Evolutionary conservation across 2,797 vertebrate species (phyloP).

Genomic region (Naso thynnoides): DNA sequence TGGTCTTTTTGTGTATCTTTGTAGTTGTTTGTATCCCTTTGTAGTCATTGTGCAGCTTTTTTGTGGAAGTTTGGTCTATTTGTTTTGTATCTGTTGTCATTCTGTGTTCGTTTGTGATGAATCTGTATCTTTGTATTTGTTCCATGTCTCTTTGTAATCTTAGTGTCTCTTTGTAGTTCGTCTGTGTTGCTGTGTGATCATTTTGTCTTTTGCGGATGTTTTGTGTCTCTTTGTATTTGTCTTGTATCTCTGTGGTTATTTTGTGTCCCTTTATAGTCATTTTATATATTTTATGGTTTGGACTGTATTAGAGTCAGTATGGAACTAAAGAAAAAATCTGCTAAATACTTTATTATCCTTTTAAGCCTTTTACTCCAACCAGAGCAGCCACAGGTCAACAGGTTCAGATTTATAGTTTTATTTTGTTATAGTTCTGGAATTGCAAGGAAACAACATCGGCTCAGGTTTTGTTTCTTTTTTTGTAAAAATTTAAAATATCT

Average conservation of each 20-base stretch:
- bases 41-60: too few relatives aligned
- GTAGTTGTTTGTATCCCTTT: background rate
- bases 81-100: too few relatives aligned
- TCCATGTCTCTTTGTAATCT: background rate
- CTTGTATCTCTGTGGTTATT: background rate
- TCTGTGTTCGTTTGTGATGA: background rate
- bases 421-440: background rate
- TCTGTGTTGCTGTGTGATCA: background rate
- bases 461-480: background rate
- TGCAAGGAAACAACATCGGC: background rate
- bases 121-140: background rate
- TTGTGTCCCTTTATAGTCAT: background rate
- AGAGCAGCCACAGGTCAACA: too few relatives aligned
- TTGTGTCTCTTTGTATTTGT: background rate
- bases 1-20: too few relatives aligned
- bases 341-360: background rate
- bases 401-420: background rate
- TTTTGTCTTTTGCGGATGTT: too few relatives aligned
- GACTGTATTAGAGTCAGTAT: background rate
- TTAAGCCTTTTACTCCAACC: background rate
- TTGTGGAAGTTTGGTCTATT: background rate
- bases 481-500: background rate
- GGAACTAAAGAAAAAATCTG: background rate
- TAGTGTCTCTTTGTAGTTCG: background rate
- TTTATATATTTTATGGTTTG: background rate